Evolutionary conservation across 2,888 invertebrate species (phyloP).

Genomic region (Bombylius discolor): DNA sequence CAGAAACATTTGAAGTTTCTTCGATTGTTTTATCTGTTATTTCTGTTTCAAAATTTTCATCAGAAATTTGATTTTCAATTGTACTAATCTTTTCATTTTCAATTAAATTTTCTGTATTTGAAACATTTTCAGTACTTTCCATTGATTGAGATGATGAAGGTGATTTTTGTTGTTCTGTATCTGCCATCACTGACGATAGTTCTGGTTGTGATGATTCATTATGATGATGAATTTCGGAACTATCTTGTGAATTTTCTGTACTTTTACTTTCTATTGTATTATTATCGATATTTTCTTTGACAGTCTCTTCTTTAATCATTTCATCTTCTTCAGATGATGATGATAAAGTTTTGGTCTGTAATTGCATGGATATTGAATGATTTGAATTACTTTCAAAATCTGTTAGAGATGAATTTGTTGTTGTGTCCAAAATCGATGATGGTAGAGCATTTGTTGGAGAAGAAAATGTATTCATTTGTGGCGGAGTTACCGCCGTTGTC

Average conservation of each 20-base stretch:
- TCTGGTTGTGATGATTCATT: background rate
- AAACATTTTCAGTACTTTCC: background rate
- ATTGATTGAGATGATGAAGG: slow-evolving; percentile 2
- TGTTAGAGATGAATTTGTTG: slow-evolving; percentile 3
- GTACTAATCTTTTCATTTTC: background rate
- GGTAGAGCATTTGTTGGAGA: background rate
- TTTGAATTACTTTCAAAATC: slow-evolving; percentile 7
- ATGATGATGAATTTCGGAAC: slow-evolving; percentile 5
- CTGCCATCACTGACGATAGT: background rate
- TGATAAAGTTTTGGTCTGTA: background rate
- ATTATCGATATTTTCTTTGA: slow-evolving; percentile 3
- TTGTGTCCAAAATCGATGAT: background rate
- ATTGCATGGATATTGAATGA: background rate
- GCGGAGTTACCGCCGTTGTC: background rate
- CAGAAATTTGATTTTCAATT: background rate
- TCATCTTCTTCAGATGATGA: background rate
- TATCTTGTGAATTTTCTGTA: slow-evolving; percentile 9
- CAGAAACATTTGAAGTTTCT: background rate
- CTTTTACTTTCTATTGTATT: background rate
- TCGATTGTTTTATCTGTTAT: too few species aligned
- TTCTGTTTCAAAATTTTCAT: background rate
- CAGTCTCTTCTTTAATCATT: slow-evolving; percentile 6
- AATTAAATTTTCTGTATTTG: background rate
- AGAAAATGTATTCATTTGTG: background rate
- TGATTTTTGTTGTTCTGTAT: background rate